Conservation (phyloP, 2,888 invertebrate genomes). For the Drymonia ruficornis region DNA sequence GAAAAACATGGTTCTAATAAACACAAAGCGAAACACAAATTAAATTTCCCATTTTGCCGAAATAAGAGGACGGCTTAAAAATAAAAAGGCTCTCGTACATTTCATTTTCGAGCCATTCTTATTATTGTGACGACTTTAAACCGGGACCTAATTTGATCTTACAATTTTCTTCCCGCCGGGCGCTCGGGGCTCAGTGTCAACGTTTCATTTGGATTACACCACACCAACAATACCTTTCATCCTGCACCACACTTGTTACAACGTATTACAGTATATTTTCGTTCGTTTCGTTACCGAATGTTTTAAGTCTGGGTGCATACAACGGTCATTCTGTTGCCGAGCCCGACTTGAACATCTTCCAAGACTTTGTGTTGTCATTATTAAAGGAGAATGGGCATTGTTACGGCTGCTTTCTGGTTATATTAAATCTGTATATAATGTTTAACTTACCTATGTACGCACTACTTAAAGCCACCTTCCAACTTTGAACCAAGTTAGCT, state of each 20-base stretch:
- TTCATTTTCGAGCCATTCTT: slow-evolving; percentile 65
- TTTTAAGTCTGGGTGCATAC: slow-evolving; percentile 54
- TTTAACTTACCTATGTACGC: slow-evolving; percentile 14
- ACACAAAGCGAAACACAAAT: slow-evolving; percentile 30
- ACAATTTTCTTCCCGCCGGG: slow-evolving; percentile 71
- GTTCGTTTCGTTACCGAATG: slow-evolving; percentile 10
- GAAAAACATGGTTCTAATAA: neutral
- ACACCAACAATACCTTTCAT: slow-evolving; percentile 45
- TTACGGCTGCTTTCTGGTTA: slow-evolving; percentile 61
- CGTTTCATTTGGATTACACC: slow-evolving; percentile 76
- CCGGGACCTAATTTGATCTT: slow-evolving; percentile 75
- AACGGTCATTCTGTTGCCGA: slow-evolving; percentile 68
- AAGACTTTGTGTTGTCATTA: slow-evolving; percentile 70
- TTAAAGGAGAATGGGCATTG: slow-evolving; percentile 70
- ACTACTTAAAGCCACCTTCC: no score
- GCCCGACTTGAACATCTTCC: slow-evolving; percentile 68
- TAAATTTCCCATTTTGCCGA: slow-evolving; percentile 25
- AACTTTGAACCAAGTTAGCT: no score
- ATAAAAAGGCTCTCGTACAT: slow-evolving; percentile 43
- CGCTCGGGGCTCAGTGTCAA: slow-evolving; percentile 75
- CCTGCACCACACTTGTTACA: slow-evolving; percentile 23
- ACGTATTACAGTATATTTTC: slow-evolving; percentile 36
- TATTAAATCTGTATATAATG: slow-evolving; percentile 52
- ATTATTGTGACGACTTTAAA: slow-evolving; percentile 68
- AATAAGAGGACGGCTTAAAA: slow-evolving; percentile 20